Evolutionary conservation across 2,888 invertebrate genomes (phyloP).

Genomic region (Pteria penguin): DNA sequence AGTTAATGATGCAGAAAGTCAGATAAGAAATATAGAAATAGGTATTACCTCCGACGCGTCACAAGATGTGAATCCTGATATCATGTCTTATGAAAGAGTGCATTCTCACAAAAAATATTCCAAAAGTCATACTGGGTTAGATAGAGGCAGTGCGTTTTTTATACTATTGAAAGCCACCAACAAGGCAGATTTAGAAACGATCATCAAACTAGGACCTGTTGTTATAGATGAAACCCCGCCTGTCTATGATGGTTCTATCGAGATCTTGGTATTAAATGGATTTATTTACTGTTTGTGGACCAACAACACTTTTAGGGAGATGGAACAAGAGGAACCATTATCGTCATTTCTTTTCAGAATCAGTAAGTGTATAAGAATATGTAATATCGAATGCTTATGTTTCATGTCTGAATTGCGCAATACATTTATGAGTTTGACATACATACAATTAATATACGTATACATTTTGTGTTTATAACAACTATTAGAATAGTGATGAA

Average conservation of each 20-base stretch:
- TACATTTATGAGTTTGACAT: too few species aligned
- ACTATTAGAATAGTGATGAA: too few species aligned
- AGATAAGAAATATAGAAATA: conserved; percentile 50
- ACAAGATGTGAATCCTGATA: conserved; percentile 25
- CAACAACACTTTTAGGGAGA: conserved; percentile 31
- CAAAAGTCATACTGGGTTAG: conserved; percentile 29
- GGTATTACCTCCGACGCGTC: conserved; percentile 46
- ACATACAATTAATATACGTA: too few species aligned
- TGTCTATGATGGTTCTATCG: conserved; percentile 13
- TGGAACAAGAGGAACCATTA: conserved; percentile 41
- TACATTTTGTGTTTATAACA: too few species aligned
- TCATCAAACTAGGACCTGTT: conserved; percentile 47
- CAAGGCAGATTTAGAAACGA: conserved; percentile 43
- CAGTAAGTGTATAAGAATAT: too few species aligned
- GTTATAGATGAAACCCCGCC: conserved; percentile 54
- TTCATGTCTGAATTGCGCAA: too few species aligned
- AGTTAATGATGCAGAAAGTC: conserved; percentile 46
- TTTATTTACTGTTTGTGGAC: conserved; percentile 33
- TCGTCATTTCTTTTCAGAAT: conserved; percentile 40
- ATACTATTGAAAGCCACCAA: conserved; percentile 42
- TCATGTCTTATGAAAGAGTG: conserved; percentile 37
- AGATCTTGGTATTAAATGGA: neutral
- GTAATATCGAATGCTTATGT: too few species aligned
- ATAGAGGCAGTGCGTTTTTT: conserved; percentile 35
- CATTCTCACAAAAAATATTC: neutral